A percentile compares a stretch with the other conserved stretches of the same genome.
These are phyloP conservation scores for Calidris pugnax DNA, from an alignment of 2,113 vertebrate species.

Conservation along the genomic window DNA sequence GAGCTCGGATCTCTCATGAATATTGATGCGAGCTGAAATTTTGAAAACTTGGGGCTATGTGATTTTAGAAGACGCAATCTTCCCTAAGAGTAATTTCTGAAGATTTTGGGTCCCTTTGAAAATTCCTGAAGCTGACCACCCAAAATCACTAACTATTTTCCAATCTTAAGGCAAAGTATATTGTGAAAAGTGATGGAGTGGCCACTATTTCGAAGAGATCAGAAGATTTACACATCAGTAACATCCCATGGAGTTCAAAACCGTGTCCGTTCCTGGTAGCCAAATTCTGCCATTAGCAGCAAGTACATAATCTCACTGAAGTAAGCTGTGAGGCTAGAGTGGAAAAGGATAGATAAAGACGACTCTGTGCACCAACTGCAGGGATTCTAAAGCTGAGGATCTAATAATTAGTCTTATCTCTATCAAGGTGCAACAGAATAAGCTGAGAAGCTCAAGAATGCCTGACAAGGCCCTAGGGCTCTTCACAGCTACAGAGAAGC, in stretches of 20 bases:
- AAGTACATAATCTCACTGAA: background rate
- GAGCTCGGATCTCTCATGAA: background rate
- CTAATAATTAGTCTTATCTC: background rate
- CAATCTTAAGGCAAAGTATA: background rate
- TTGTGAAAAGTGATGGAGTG: background rate
- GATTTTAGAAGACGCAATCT: background rate
- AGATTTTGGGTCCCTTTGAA: background rate
- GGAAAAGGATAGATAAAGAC: background rate
- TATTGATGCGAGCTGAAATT: background rate
- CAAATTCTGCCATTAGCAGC: background rate
- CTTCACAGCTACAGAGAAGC: background rate
- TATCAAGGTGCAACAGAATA: slow-evolving; percentile 21
- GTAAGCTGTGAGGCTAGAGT: background rate
- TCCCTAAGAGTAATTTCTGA: background rate
- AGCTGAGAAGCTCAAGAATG: background rate
- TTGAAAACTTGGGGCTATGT: background rate
- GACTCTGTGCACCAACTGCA: background rate
- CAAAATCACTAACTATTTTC: background rate
- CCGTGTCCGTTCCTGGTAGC: background rate
- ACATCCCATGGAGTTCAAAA: background rate
- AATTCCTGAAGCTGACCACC: background rate
- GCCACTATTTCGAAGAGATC: background rate
- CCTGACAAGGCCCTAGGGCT: background rate
- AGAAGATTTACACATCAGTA: background rate
- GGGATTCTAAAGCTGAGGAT: background rate